Evolutionary conservation across 2,113 vertebrate species (phyloP).

Genomic region (Brachyhypopomus occidentalis): DNA sequence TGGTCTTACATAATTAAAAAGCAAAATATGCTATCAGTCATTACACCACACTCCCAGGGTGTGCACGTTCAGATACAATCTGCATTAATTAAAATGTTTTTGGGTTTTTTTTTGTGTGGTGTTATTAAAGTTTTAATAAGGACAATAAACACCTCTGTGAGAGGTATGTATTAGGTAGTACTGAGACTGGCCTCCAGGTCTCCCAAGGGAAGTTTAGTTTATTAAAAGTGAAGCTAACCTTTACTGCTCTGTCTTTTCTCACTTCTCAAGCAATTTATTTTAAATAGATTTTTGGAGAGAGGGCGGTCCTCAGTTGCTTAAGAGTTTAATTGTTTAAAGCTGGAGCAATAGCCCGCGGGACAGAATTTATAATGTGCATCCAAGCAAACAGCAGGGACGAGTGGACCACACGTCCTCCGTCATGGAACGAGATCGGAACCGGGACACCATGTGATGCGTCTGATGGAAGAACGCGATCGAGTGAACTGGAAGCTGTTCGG

Average conservation of each 20-base stretch:
- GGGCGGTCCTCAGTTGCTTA: background rate
- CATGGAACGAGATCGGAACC: background rate
- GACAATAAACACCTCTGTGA: conserved; percentile 69
- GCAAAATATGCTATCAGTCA: conserved; percentile 68
- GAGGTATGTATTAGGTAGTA: conserved; percentile 22
- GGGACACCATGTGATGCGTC: background rate
- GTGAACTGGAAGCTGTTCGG: conserved; percentile 7
- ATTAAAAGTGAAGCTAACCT: conserved; percentile 66
- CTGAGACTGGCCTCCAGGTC: conserved; percentile 23
- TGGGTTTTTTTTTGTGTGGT: background rate
- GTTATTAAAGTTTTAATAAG: conserved; percentile 78
- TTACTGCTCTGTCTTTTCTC: conserved; percentile 55
- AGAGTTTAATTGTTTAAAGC: conserved; percentile 42
- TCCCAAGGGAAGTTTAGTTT: conserved; percentile 60
- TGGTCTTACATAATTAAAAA: conserved; percentile 72
- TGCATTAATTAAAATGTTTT: conserved; percentile 77
- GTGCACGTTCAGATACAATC: conserved; percentile 72
- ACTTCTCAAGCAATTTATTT: conserved; percentile 54
- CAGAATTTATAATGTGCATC: conserved; percentile 11
- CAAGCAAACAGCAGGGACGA: background rate
- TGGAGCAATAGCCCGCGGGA: conserved; percentile 18
- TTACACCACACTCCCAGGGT: conserved; percentile 66
- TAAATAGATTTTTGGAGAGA: conserved; percentile 56
- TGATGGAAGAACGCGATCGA: conserved; percentile 8
- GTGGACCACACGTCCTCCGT: background rate